These are phyloP conservation scores for Trissonchulus sp. DNA, from an alignment of 2,888 invertebrate genomes.

Conservation along the genomic window DNA sequence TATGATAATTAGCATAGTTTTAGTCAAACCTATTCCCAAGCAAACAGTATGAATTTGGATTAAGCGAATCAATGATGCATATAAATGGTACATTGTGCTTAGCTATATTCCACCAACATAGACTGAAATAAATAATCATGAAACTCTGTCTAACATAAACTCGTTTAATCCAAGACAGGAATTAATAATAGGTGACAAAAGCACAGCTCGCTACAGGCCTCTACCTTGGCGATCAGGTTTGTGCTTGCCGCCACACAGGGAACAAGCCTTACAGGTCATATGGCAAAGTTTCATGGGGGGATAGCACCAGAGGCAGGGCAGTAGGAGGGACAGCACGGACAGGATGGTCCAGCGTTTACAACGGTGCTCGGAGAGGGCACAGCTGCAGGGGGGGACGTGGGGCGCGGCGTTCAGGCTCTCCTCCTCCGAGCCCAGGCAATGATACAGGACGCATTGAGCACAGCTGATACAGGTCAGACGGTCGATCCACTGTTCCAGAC, in stretches of 20 bases:
- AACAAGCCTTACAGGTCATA: slow-evolving; percentile 71
- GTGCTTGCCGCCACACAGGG: slow-evolving; percentile 76
- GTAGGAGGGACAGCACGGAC: slow-evolving; percentile 72
- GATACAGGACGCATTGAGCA: slow-evolving; percentile 82
- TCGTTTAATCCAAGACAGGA: too few species aligned
- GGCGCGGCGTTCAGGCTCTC: slow-evolving; percentile 56
- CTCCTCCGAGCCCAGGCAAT: slow-evolving; percentile 86
- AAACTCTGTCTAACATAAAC: too few species aligned
- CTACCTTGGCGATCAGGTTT: slow-evolving; percentile 37
- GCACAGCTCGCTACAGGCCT: too few species aligned
- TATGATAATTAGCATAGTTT: too few species aligned
- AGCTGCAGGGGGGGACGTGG: slow-evolving; percentile 66
- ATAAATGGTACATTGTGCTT: too few species aligned
- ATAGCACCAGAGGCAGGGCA: slow-evolving; percentile 92
- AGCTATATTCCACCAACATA: too few species aligned
- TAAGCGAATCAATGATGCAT: too few species aligned
- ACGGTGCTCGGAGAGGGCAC: slow-evolving; percentile 57
- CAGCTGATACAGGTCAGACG: slow-evolving; percentile 75
- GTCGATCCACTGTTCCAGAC: slow-evolving; percentile 71
- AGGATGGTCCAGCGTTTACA: slow-evolving; percentile 75
- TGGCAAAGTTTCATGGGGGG: slow-evolving; percentile 77
- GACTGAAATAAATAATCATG: too few species aligned
- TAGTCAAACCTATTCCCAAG: too few species aligned
- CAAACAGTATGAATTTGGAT: too few species aligned
- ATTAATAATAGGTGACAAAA: too few species aligned